phyloP scores from a whole-genome alignment of 2,888 invertebrate species.

The Xestia rhomboidea region DNA sequence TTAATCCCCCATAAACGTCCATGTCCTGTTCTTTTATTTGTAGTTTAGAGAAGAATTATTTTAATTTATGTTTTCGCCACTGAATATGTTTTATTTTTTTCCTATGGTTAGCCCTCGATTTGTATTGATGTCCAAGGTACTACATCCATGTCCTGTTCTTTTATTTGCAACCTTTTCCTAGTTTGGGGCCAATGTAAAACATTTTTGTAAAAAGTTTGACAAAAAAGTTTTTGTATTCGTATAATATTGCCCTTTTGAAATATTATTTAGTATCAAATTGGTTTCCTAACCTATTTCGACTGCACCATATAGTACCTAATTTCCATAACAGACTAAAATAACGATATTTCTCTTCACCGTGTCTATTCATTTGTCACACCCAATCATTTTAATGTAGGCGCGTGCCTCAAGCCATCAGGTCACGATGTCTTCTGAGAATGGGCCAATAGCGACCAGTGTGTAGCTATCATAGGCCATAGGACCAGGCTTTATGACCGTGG shows the following conservation, averaged over 20 bases:
- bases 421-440: slow-evolving; percentile 55
- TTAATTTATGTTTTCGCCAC: no score
- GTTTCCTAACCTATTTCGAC: slow-evolving; percentile 1
- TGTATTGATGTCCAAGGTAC: no score
- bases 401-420: slow-evolving; percentile 52
- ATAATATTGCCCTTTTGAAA: neutral
- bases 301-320: neutral
- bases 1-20: no score
- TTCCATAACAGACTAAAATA: slow-evolving; percentile 36
- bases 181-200: no score
- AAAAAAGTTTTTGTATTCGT: neutral
- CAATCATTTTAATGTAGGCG: slow-evolving; percentile 60
- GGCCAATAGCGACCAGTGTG: slow-evolving; percentile 37
- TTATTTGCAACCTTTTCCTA: no score
- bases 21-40: no score
- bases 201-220: no score
- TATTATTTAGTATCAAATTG: neutral
- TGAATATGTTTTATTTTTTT: no score
- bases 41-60: no score
- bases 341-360: slow-evolving; percentile 48
- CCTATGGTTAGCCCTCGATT: no score
- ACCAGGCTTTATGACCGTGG: slow-evolving; percentile 45
- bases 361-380: slow-evolving; percentile 63
- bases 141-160: no score
- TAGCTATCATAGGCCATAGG: slow-evolving; percentile 42